Conservation (phyloP, 2,113 vertebrate genomes). For the Xiphias gladius region DNA sequence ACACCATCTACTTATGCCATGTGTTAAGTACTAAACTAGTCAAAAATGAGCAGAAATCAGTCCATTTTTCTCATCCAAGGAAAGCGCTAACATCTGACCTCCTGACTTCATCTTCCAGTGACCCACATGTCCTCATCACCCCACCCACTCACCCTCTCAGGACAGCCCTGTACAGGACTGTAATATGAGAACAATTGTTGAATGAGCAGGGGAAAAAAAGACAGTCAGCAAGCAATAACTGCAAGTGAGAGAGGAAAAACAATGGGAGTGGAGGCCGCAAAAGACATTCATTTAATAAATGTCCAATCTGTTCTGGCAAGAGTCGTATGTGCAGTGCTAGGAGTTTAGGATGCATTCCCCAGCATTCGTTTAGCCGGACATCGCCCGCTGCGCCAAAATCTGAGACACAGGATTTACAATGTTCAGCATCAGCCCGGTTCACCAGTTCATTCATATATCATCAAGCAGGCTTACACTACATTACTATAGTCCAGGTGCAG, state of each 20-base stretch:
- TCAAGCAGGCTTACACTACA: constrained; percentile 2
- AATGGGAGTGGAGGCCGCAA: constrained; percentile 19
- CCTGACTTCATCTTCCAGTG: not conserved
- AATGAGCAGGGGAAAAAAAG: not conserved
- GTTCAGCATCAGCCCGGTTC: constrained; percentile 37
- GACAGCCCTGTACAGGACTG: constrained; percentile 8
- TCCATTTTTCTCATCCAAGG: not conserved
- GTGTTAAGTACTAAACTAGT: constrained; percentile 17
- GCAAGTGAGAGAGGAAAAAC: constrained; percentile 22
- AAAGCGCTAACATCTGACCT: constrained; percentile 6
- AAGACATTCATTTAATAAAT: constrained; percentile 62
- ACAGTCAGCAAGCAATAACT: constrained; percentile 2
- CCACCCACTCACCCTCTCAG: not conserved
- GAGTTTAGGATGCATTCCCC: constrained; percentile 47
- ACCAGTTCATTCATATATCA: constrained; percentile 54
- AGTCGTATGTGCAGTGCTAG: constrained; percentile 65
- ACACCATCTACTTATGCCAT: not conserved
- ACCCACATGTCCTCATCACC: constrained; percentile 9
- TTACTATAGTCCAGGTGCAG: constrained; percentile 8
- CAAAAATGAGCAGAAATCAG: not conserved
- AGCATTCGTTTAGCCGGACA: constrained; percentile 66
- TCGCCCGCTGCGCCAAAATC: constrained; percentile 26
- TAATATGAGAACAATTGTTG: not conserved
- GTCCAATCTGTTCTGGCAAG: constrained; percentile 72
- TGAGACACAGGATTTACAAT: constrained; percentile 57